A percentile compares a stretch with the other conserved stretches of the same genome.
phyloP scores from a whole-genome alignment of 2,113 vertebrate species.

The Heloderma charlesbogerti region DNA sequence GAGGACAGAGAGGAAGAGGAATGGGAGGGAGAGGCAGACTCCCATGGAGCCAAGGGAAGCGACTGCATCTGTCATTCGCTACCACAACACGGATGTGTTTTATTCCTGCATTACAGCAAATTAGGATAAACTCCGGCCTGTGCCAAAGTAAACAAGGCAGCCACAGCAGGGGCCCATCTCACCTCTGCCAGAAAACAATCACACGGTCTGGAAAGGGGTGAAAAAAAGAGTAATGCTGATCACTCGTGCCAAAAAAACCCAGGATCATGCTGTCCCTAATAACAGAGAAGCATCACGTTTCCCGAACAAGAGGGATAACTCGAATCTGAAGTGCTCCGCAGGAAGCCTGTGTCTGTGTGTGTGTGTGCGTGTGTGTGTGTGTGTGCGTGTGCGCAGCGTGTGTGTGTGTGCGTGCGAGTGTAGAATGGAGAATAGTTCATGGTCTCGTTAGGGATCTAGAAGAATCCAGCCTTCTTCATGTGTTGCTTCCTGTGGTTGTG shows the following conservation, averaged over 20 bases:
- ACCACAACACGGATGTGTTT: background rate
- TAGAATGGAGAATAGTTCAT: background rate
- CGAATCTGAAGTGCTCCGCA: background rate
- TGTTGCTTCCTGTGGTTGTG: no score
- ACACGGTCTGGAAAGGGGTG: background rate
- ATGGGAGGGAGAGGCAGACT: no score
- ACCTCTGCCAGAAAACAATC: background rate
- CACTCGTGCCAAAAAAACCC: background rate
- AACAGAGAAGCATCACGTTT: no score
- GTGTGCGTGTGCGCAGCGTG: background rate
- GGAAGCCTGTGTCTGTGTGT: background rate
- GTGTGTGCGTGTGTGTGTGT: background rate
- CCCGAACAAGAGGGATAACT: background rate
- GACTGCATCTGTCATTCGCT: background rate
- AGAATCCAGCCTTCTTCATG: background rate
- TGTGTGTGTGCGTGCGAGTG: no score
- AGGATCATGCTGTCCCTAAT: background rate
- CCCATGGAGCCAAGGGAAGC: background rate
- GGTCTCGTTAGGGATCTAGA: background rate
- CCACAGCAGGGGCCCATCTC: background rate
- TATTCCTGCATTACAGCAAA: background rate
- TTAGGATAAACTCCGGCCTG: background rate
- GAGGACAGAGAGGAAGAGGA: background rate
- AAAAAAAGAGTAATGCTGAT: background rate
- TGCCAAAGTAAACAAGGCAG: conserved; percentile 13